phyloP scores from a whole-genome alignment of 1,140 invertebrate species.

The Asobara japonica region DNA sequence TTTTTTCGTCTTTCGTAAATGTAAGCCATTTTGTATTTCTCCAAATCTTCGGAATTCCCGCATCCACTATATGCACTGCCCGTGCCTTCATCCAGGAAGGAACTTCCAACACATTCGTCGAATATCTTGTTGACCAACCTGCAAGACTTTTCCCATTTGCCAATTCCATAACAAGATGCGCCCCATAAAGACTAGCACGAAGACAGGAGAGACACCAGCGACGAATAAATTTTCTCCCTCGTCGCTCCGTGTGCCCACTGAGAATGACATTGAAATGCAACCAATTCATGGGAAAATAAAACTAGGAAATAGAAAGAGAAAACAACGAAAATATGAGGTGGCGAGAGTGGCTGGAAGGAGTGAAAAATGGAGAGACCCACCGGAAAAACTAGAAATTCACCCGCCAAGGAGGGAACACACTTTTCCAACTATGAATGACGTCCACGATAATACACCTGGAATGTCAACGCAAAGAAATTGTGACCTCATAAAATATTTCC shows the following conservation, averaged over 20 bases:
- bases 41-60: too few relatives aligned
- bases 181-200: not conserved
- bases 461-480: not conserved
- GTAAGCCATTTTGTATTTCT: too few relatives aligned
- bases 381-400: not conserved
- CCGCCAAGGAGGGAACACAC: not conserved
- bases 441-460: not conserved
- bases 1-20: too few relatives aligned
- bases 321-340: not conserved
- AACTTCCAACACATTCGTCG: not conserved
- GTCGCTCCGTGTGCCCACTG: slow-evolving; percentile 17
- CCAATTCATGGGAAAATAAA: slow-evolving; percentile 5
- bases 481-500: slow-evolving; percentile 37
- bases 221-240: slow-evolving; percentile 30
- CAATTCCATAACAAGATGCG: not conserved
- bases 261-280: slow-evolving; percentile 2
- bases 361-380: not conserved
- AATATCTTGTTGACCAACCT: not conserved
- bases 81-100: not conserved
- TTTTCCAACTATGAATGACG: not conserved
- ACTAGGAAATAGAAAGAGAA: not conserved
- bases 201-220: not conserved
- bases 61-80: too few relatives aligned
- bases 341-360: not conserved
- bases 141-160: not conserved